Base-by-base conservation (phyloP, 2,113 vertebrate genomes). In the Apteryx mantelli region DNA sequence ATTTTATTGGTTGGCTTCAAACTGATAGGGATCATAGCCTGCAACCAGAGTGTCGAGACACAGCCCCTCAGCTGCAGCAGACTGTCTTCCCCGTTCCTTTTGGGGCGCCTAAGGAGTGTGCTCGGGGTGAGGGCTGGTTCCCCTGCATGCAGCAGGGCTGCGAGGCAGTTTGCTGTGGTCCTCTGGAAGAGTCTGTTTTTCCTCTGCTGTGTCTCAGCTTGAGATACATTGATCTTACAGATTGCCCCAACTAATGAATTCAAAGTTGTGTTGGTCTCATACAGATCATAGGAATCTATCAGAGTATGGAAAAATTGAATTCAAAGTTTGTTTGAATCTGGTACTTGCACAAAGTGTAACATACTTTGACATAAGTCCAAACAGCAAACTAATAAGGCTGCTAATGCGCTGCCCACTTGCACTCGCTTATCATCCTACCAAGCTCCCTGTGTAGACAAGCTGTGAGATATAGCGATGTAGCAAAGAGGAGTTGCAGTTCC, bases 371-470 rank as follows among this genome's bases (percentile, higher is more conserved):
- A 1, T 32, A 2, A 12, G 21, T 30, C 22, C 24, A 8, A 25
- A 6, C 5, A 18, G 18, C n/a, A 25, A 50, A 13, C 10, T 25
- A 15, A 30, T 21, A 9, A 66, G 56, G 36, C 13, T 28, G 8
- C 36, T n/a, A 40, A 4, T 12, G 38, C 53, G 5, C 40, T 63
- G 26, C 4, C 1, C 6, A 46, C 42, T 15, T 55, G 20, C 36
- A 4, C 38, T 42, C 32, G 24, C 3, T 11, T 30, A 1, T 53
- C 8, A 52, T 89, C 44, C 63, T 86, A 73, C 58, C 58, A 32
- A 1, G 38, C 21, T 58, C 34, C 38, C 13, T 7, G 0, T 3
- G 32, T 1, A 4, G 50, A 15, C 8, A 5, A 11, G 2, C 7
- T 69, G 52, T 36, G 50, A 78, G 68, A 8, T 71, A 6, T 0